A percentile compares a stretch with the other conserved stretches of the same genome.
Conservation (phyloP, 1,140 invertebrate species). For the Campoletis sonorensis region DNA sequence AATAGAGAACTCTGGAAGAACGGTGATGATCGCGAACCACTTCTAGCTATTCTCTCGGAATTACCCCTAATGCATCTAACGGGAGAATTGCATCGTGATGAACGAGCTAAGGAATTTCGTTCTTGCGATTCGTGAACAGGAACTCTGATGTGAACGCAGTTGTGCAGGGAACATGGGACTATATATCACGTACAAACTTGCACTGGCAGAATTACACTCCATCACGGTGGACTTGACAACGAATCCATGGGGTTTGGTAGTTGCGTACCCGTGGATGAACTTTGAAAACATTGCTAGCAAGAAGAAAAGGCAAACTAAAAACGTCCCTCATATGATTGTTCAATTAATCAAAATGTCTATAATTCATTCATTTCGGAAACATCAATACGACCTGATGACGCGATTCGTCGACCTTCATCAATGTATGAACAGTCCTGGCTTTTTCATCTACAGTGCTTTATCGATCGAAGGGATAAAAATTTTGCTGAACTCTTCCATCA, state of each 20-base stretch:
- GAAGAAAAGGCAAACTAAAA: no score
- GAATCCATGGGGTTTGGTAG: neutral
- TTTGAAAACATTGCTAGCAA: no score
- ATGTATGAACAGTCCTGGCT: no score
- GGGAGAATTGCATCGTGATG: slow-evolving; percentile 54
- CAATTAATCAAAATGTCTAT: no score
- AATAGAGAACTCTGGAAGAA: neutral
- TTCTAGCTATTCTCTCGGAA: slow-evolving; percentile 47
- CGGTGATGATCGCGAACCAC: slow-evolving; percentile 41
- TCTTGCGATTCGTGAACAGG: slow-evolving; percentile 47
- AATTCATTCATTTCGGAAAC: no score
- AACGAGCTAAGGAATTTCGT: slow-evolving; percentile 54
- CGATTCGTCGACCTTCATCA: neutral
- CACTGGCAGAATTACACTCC: slow-evolving; percentile 30
- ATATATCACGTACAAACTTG: slow-evolving; percentile 37
- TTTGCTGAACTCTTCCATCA: no score
- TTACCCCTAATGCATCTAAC: slow-evolving; percentile 54
- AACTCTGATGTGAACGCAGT: slow-evolving; percentile 28
- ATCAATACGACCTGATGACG: neutral
- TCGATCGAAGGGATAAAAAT: no score
- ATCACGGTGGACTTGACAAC: slow-evolving; percentile 40
- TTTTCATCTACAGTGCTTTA: no score
- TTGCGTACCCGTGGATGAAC: neutral
- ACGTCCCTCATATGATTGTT: no score
- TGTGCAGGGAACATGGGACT: neutral